Evolutionary conservation across 92 coral and sea anemone genomes (phyloP), one percentile per base, ranked within the genome.

Genomic region (Siderastrea radians): DNA sequence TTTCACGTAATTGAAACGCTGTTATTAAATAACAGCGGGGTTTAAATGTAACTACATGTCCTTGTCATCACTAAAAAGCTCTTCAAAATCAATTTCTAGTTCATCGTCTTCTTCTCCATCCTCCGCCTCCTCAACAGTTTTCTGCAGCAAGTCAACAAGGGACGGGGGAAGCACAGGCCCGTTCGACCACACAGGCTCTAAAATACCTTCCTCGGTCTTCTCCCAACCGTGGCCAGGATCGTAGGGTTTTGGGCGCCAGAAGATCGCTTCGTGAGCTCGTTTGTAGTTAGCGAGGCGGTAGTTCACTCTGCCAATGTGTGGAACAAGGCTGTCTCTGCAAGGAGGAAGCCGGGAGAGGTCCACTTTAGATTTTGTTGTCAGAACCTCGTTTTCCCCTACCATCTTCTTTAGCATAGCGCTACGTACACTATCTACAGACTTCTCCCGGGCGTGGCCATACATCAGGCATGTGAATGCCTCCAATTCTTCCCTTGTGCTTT

Each of bases 301-400:
- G 52, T 82, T 81, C 2, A 81, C 91, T 17, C 83, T 13, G 2
- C 47, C 51, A 26, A 81, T 81, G 19, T 88, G 92, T 11, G 92
- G 77, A 38, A 74, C 50, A 3, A 82, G 79, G 70, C 66, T 88
- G 78, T 82, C 84, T 74, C 67, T 46, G 88, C 84, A 88, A 46
- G 88, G 92, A 51, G 88, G 92, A 15, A 88, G 92, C 60, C 92
- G 60, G 72, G 89, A 85, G 47, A 87, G 86, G 46, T 87, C 80
- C 9, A 79, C 84, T 17, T 87, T 87, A 16, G 80, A 87, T 79
- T 15, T 87, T 9, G 49, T 12, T 7, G 80, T 79, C 2, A 69
- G 85, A 52, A 11, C 12, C 64, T 59, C 64, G 14, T 59, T 26
- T 26, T 26, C 38, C 38, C 38, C 38, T 26, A 26, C 38, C 38